These are phyloP conservation scores for Hylaeus anthracinus DNA, from an alignment of 1,140 invertebrate species.

Conservation along the genomic window DNA sequence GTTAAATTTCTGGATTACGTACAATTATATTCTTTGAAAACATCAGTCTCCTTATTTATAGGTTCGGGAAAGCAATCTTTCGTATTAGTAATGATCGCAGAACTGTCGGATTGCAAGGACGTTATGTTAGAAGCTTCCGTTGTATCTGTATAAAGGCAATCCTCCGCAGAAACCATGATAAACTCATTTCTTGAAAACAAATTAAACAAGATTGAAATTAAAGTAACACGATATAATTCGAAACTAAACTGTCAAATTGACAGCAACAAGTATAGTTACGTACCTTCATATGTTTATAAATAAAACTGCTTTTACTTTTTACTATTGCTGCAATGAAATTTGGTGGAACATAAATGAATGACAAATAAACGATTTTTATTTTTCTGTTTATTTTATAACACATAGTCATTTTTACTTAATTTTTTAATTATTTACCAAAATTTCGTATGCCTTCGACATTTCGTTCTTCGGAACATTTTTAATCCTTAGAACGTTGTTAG, in stretches of 20 bases:
- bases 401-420: slow-evolving; percentile 29
- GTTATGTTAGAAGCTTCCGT: slow-evolving; percentile 67
- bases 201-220: slow-evolving; percentile 52
- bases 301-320: background rate
- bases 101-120: slow-evolving; percentile 60
- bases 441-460: background rate
- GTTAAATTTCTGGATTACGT: background rate
- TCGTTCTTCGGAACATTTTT: background rate
- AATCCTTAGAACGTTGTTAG: background rate
- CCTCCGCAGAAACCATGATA: slow-evolving; percentile 61
- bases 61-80: background rate
- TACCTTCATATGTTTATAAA: slow-evolving; percentile 17
- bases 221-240: slow-evolving; percentile 52
- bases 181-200: slow-evolving; percentile 38
- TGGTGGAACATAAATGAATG: background rate
- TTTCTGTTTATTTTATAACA: slow-evolving; percentile 27
- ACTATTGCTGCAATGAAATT: background rate
- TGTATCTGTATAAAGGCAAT: slow-evolving; percentile 61
- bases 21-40: slow-evolving; percentile 13
- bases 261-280: slow-evolving; percentile 25
- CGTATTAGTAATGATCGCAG: background rate
- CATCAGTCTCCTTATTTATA: background rate
- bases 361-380: slow-evolving; percentile 7
- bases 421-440: slow-evolving; percentile 28
- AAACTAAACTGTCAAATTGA: slow-evolving; percentile 61